Conservation (phyloP, 2,888 invertebrate species). For the Escarpia spicata region DNA sequence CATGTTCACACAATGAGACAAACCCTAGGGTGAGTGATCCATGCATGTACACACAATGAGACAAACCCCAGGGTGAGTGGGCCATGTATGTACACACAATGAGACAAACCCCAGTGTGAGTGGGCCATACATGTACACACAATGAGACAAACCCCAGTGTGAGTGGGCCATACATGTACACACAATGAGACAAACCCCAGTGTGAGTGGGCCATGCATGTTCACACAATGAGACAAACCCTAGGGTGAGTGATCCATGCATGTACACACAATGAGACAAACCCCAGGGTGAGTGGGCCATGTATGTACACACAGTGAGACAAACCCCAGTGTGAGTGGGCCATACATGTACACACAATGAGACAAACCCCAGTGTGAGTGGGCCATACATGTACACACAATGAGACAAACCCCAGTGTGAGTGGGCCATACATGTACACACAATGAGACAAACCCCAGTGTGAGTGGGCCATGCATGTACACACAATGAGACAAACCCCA, state of each 20-base stretch:
- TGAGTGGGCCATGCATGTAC: constrained; percentile 33
- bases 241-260: too few relatives aligned
- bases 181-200: neutral
- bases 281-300: too few relatives aligned
- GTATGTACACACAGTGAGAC: too few relatives aligned
- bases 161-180: neutral
- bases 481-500: constrained; percentile 38
- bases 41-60: neutral
- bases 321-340: too few relatives aligned
- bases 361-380: too few relatives aligned
- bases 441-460: constrained; percentile 51
- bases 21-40: neutral
- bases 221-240: too few relatives aligned
- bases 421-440: too few relatives aligned
- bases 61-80: neutral
- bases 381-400: too few relatives aligned
- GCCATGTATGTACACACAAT: neutral
- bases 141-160: neutral
- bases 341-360: too few relatives aligned
- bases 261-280: too few relatives aligned
- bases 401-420: too few relatives aligned
- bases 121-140: neutral
- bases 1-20: neutral
- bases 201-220: too few relatives aligned
- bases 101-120: neutral